phyloP scores from a whole-genome alignment of 92 coral and sea anemone genomes.

The Virgularia gustaviana region DNA sequence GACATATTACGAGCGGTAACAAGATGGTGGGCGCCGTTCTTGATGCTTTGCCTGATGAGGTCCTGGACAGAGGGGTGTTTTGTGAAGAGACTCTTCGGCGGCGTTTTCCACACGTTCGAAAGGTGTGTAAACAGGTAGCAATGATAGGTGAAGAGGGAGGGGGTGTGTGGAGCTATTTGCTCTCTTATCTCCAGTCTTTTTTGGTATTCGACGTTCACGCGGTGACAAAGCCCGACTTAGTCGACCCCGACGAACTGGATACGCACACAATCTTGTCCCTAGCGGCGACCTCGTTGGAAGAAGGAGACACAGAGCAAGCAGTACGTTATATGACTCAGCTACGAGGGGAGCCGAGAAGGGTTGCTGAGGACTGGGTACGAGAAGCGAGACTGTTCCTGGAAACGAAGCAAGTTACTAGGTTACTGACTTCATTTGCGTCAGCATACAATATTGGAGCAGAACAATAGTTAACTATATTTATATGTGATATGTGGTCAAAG shows the following conservation, averaged over 20 bases:
- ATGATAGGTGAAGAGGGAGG: constrained; percentile 83
- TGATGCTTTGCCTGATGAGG: constrained; percentile 74
- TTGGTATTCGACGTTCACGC: constrained; percentile 83
- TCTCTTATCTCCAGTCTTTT: constrained; percentile 84
- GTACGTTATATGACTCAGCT: constrained; percentile 92
- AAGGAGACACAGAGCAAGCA: constrained; percentile 91
- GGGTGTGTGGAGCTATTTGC: constrained; percentile 82
- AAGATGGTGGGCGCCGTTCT: constrained; percentile 63
- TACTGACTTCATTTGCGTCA: constrained; percentile 84
- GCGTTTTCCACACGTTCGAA: constrained; percentile 71
- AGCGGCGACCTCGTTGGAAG: constrained; percentile 75
- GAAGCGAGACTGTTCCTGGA: constrained; percentile 92
- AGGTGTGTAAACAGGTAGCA: constrained; percentile 81
- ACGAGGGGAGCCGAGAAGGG: constrained; percentile 82
- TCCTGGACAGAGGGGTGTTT: constrained; percentile 63
- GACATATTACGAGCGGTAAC: constrained; percentile 64
- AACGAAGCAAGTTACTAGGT: constrained; percentile 79
- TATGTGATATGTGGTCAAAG: not conserved
- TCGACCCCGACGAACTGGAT: constrained; percentile 73
- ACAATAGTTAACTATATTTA: not conserved
- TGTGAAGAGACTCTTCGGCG: constrained; percentile 71
- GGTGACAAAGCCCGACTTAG: constrained; percentile 61
- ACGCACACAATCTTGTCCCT: constrained; percentile 83
- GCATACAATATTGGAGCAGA: constrained; percentile 37
- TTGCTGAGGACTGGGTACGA: constrained; percentile 82